These are phyloP conservation scores for Calyptomena viridis DNA, from an alignment of 2,113 vertebrate genomes.

Conservation along the genomic window DNA sequence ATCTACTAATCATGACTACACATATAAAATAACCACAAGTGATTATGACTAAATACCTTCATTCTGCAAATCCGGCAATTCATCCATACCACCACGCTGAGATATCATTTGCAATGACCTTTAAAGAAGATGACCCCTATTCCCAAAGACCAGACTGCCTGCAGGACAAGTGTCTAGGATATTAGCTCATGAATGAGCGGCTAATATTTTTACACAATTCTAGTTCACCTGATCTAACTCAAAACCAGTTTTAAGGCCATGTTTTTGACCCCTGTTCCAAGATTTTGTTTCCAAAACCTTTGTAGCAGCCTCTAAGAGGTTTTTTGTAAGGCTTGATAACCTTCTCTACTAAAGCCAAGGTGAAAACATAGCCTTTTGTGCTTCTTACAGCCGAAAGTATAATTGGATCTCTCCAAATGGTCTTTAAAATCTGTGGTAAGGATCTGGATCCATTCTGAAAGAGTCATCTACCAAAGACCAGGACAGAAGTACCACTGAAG, in stretches of 20 bases:
- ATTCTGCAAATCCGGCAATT: background rate
- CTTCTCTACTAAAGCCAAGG: background rate
- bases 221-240: background rate
- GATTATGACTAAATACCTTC: background rate
- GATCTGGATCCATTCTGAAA: background rate
- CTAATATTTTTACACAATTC: background rate
- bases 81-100: background rate
- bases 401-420: background rate
- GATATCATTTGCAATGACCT: background rate
- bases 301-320: background rate
- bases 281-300: background rate
- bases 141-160: background rate
- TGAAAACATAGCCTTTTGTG: background rate
- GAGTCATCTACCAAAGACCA: background rate
- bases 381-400: background rate
- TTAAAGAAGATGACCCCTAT: conserved; percentile 22
- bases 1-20: background rate
- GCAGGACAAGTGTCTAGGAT: background rate
- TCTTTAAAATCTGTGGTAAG: background rate
- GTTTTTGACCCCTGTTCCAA: background rate
- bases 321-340: background rate
- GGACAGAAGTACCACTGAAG: background rate
- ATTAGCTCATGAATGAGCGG: background rate
- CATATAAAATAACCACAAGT: background rate
- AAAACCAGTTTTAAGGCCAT: background rate